Evolutionary conservation across 2,888 invertebrate species (phyloP).

Genomic region (Eubasilissa splendida): DNA sequence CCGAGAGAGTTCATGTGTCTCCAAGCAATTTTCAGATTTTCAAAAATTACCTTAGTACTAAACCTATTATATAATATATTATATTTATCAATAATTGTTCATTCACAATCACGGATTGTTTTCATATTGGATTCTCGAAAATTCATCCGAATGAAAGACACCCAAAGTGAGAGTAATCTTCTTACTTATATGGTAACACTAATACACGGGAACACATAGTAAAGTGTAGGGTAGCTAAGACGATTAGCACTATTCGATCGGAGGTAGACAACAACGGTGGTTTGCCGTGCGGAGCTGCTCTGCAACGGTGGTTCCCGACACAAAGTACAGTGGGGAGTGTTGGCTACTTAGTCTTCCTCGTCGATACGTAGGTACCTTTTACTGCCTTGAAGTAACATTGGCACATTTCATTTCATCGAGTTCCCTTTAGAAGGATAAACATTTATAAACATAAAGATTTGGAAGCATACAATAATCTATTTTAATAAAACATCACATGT

Average conservation of each 20-base stretch:
- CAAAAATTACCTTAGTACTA: conserved; percentile 36
- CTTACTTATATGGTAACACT: conserved; percentile 50
- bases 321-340: neutral
- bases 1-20: conserved; percentile 40
- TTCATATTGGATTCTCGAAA: conserved; percentile 28
- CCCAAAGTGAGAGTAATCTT: conserved; percentile 34
- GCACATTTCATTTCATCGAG: conserved; percentile 39
- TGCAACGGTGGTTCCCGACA: neutral
- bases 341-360: neutral
- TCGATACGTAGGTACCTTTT: neutral
- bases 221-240: conserved; percentile 30
- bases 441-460: conserved; percentile 41
- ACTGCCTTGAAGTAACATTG: conserved; percentile 37
- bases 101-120: conserved; percentile 49
- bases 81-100: conserved; percentile 51
- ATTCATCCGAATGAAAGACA: conserved; percentile 26
- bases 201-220: conserved; percentile 50
- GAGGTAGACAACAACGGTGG: neutral
- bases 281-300: neutral
- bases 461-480: conserved; percentile 45
- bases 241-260: conserved; percentile 25
- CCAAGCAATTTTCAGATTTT: conserved; percentile 37
- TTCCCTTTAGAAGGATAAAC: conserved; percentile 32
- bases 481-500: conserved; percentile 47
- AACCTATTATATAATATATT: conserved; percentile 36